Base-by-base conservation (phyloP, 2,113 vertebrate genomes). In the Ptilonorhynchus violaceus region DNA sequence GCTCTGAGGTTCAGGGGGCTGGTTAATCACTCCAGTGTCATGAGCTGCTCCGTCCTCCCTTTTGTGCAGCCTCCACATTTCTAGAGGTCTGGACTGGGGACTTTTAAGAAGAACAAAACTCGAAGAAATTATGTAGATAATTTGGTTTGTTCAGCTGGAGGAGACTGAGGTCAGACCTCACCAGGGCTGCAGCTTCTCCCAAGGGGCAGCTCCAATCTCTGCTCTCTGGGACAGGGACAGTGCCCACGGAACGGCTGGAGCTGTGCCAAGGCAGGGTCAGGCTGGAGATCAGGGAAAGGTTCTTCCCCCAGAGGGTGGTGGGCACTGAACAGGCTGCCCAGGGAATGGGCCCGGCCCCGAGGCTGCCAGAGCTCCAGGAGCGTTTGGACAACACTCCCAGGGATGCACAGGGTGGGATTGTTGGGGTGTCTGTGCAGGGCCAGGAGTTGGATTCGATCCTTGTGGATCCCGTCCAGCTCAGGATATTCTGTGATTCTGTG, bases 11-110 rank as follows among this genome's bases (percentile, higher is more conserved):
- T 64, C 44, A 27, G 39, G 8, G 25, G 19, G 31, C 59, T 66
- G 47, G 50, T 21, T 1, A 11, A 17, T 11, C 2, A 0, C 37
- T 28, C 2, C 7, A 2, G 22, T 2, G 2, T 17, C 0, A 3
- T 3, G n/a, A 70, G 5, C 70, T 53, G 39, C 78, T 66, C 63
- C 18, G 28, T 25, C 73, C 59, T 3, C n/a, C 73, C 63, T 3
- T 28, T 8, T 6, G 11, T 7, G 56, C 46, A 33, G 21, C 49
- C 30, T 63, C 25, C 67, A 10, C 0, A 0, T 50, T 46, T 18
- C 52, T 8, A 7, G 8, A 59, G 27, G 3, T 11, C 25, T 41
- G 64, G 9, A 5, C 9, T 6, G 14, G 30, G 6, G 4, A 13
- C 33, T 25, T 25, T 86, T 21, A 3, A 37, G 30, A 6, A 80